A percentile compares a stretch with the other conserved stretches of the same genome.
Conservation (phyloP, 1,140 invertebrate species). For the Bombus polaris region DNA sequence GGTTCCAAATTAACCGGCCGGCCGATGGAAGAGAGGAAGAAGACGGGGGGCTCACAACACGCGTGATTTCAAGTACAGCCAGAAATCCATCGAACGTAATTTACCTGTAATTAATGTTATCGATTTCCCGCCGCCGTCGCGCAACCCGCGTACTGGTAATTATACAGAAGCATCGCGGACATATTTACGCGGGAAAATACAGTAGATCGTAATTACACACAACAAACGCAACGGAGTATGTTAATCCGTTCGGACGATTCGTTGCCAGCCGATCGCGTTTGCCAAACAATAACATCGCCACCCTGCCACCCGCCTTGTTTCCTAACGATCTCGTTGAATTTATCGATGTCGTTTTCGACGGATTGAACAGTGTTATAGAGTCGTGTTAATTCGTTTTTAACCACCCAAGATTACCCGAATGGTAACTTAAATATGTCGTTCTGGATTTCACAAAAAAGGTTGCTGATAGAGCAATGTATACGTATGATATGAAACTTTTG, state of each 20-base stretch:
- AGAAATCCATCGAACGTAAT: slow-evolving; percentile 52
- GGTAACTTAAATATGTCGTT: background rate
- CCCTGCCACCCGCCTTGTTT: background rate
- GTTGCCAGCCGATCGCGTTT: slow-evolving; percentile 47
- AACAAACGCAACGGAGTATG: slow-evolving; percentile 52
- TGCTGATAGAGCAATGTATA: background rate
- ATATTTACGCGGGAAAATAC: slow-evolving; percentile 54
- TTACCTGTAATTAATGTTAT: slow-evolving; percentile 54
- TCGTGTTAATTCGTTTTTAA: background rate
- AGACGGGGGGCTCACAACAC: background rate
- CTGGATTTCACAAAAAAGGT: background rate
- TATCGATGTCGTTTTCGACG: background rate
- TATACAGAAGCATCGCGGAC: slow-evolving; percentile 44
- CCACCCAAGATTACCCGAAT: background rate
- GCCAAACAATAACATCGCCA: slow-evolving; percentile 48
- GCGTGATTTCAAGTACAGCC: slow-evolving; percentile 48
- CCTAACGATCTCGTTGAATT: slow-evolving; percentile 15
- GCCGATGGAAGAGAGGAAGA: slow-evolving; percentile 19
- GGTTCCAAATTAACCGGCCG: slow-evolving; percentile 41
- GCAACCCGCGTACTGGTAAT: slow-evolving; percentile 19
- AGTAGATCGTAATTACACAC: slow-evolving; percentile 54
- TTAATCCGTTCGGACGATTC: slow-evolving; percentile 49
- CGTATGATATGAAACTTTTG: no score
- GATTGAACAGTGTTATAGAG: no score
- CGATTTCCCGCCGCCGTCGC: slow-evolving; percentile 26